Base-by-base conservation (phyloP, 1,140 invertebrate species). In the Neotoxoptera formosana region DNA sequence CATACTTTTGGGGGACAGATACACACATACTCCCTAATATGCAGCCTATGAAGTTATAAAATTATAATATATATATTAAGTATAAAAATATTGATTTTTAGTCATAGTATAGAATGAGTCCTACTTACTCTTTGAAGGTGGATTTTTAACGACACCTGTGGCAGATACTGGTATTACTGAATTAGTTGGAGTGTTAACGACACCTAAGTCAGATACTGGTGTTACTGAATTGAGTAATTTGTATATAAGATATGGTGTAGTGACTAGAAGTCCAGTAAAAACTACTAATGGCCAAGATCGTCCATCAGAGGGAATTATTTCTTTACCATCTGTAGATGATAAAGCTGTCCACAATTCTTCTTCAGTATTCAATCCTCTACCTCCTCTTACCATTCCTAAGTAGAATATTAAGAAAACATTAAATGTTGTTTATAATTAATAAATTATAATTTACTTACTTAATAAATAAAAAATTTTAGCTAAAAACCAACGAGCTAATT, bases 191-290 rank as follows among this genome's bases (percentile, higher is more conserved):
- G 41, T 45, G 25, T 45, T 45, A 34, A 6, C 6, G 4, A 20
- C 60, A 76, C 3, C n/a, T n/a, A 41, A 11, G 11, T 0, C 25
- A 21, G 89, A 30, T 88, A 9, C 96, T 86, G 95, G 95, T 89
- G 95, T 95, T 93, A 96, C 96, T 81, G 96, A 96, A 51, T 95
- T 96, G 20, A 99, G 94, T 94, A 99, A 96, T 95, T 97, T 98
- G 95, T 98, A 98, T 93, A 99, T 97, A 41, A 99, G 96, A 95
- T 98, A 99, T 0, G 99, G 99, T 86, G 98, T 98, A 1, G 97
- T 97, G 84, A 98, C 96, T 91, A 99, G 97, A 92, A 99, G 96
- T 30, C 97, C 97, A 94, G 99, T 96, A 95, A 99, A 99, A 94
- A 99, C 95, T 30, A 97, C 94, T 17, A 97, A 96, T 20, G 97